Evolutionary conservation across 1,140 invertebrate genomes (phyloP).

Genomic region (Bombus soroeensis): DNA sequence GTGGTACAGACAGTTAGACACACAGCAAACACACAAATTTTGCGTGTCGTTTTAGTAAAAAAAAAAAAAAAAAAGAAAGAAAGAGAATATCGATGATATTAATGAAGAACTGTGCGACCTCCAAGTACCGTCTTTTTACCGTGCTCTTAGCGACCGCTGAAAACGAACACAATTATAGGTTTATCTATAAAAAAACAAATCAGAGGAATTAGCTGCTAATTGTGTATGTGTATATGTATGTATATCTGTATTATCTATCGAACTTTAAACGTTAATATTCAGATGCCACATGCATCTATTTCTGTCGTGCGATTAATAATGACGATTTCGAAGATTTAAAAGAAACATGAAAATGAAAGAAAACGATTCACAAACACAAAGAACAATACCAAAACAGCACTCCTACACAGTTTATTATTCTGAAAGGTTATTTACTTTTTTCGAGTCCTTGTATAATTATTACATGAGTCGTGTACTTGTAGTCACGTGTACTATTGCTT

Average conservation of each 20-base stretch:
- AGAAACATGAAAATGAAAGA: not conserved
- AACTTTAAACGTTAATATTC: conserved; percentile 68
- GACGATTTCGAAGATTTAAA: conserved; percentile 63
- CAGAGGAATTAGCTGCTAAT: conserved; percentile 65
- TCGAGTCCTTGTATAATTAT: conserved; percentile 67
- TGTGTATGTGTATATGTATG: conserved; percentile 72
- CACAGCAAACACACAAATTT: not conserved
- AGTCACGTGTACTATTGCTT: conserved; percentile 63
- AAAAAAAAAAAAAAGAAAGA: not conserved
- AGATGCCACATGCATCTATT: conserved; percentile 63
- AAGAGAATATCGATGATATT: conserved; percentile 32
- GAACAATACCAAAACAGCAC: conserved; percentile 67
- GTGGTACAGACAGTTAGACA: conserved; percentile 21
- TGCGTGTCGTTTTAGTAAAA: conserved; percentile 22
- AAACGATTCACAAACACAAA: conserved; percentile 46
- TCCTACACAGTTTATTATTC: conserved; percentile 66
- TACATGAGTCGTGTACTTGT: conserved; percentile 62
- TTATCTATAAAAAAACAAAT: conserved; percentile 64
- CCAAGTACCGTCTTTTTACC: conserved; percentile 58
- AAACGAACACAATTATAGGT: conserved; percentile 59
- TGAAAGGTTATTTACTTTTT: conserved; percentile 66
- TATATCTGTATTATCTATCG: conserved; percentile 71
- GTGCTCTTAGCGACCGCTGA: conserved; percentile 66
- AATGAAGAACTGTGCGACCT: conserved; percentile 19
- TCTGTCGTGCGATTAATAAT: conserved; percentile 69